phyloP scores from a whole-genome alignment of 2,797 vertebrate species.

The Taeniopygia guttata region DNA sequence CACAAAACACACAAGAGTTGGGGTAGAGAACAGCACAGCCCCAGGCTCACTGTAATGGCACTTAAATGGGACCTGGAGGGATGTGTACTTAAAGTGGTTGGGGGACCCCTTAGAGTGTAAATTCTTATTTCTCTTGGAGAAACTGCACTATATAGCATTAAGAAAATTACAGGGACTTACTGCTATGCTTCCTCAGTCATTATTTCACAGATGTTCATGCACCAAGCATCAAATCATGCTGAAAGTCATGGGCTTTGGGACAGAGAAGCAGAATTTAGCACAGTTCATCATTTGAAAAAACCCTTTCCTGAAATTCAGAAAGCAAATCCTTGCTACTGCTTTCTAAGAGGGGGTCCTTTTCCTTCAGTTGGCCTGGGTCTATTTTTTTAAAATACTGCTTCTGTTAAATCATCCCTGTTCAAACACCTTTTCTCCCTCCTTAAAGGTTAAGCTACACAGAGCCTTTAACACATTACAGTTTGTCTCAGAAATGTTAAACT shows the following conservation, averaged over 20 bases:
- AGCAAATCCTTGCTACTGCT: neutral
- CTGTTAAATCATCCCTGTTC: neutral
- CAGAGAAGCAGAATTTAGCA: neutral
- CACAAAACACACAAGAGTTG: neutral
- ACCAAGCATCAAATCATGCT: neutral
- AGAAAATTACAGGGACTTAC: neutral
- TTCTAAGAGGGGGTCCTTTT: neutral
- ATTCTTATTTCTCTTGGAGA: constrained; percentile 37
- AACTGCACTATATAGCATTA: constrained; percentile 1
- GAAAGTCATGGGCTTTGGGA: neutral
- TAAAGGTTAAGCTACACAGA: neutral
- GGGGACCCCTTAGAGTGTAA: constrained; percentile 25
- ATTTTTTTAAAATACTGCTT: neutral
- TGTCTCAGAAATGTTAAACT: constrained; percentile 26
- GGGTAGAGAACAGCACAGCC: neutral
- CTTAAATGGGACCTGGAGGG: constrained; percentile 51
- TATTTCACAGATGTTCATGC: neutral
- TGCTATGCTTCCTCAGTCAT: neutral
- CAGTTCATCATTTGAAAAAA: neutral
- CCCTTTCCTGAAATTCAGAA: neutral
- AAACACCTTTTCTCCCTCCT: neutral
- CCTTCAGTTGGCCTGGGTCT: neutral
- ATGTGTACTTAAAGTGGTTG: neutral
- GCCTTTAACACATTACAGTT: neutral
- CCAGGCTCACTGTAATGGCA: constrained; percentile 3